These are phyloP conservation scores for Drosophila greeni DNA, from an alignment of 2,888 invertebrate genomes.

Conservation along the genomic window DNA sequence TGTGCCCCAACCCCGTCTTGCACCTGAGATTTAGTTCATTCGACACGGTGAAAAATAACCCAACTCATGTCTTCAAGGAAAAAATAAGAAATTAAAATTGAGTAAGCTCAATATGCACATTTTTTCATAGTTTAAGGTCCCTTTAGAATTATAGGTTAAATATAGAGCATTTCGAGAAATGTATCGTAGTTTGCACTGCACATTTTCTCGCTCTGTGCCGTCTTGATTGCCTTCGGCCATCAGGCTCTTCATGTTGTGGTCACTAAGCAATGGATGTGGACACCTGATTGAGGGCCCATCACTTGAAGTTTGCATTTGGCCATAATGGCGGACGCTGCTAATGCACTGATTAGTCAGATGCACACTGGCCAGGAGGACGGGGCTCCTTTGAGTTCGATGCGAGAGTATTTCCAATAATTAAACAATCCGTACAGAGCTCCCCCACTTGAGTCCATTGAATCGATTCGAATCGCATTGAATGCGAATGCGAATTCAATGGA, in stretches of 20 bases:
- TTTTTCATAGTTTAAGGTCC: not conserved
- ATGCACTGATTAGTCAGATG: slow-evolving; percentile 63
- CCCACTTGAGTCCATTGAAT: slow-evolving; percentile 46
- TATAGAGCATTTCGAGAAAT: not conserved
- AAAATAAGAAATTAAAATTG: not conserved
- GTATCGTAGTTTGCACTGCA: rapidly evolving
- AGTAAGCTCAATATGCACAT: not conserved
- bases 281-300: slow-evolving; percentile 33
- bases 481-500: slow-evolving; percentile 33
- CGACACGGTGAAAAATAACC: slow-evolving; percentile 3
- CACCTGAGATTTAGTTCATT: slow-evolving; percentile 13
- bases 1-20: not conserved
- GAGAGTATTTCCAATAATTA: slow-evolving; percentile 67
- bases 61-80: not conserved
- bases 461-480: slow-evolving; percentile 23
- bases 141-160: not conserved
- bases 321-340: slow-evolving; percentile 53
- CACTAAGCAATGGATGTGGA: slow-evolving; percentile 63
- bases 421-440: slow-evolving; percentile 60
- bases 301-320: slow-evolving; percentile 53
- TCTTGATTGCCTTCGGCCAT: slow-evolving; percentile 31
- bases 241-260: slow-evolving; percentile 48
- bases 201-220: not conserved
- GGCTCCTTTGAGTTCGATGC: slow-evolving; percentile 49
- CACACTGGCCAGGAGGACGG: slow-evolving; percentile 6